phyloP scores from a whole-genome alignment of 2,888 invertebrate genomes.

The Liopterus haemorrhoidalis region DNA sequence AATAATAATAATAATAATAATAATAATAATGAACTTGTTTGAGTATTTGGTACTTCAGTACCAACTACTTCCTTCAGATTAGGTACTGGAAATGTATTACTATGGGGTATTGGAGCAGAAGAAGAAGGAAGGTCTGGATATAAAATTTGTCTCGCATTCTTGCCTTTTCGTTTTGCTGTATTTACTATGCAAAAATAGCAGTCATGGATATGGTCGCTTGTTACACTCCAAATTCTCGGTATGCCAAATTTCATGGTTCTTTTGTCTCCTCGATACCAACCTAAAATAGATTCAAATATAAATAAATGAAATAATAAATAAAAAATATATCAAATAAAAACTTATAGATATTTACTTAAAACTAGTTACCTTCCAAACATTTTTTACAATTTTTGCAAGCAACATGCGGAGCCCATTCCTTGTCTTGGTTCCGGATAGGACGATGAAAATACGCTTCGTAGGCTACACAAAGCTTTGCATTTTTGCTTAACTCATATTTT shows the following conservation, averaged over 20 bases:
- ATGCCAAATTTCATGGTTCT: conserved; percentile 32
- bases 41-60: no score
- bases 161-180: conserved; percentile 21
- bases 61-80: no score
- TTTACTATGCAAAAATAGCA: conserved; percentile 36
- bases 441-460: conserved; percentile 35
- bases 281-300: no score
- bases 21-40: no score
- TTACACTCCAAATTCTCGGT: conserved; percentile 36
- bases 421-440: conserved; percentile 30
- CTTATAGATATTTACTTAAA: no score
- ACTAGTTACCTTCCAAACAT: conserved; percentile 23
- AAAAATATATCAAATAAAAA: no score
- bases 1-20: no score
- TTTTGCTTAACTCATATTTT: conserved; percentile 27
- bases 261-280: conserved; percentile 27
- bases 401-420: conserved; percentile 31
- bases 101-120: no score
- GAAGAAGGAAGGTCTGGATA: conserved; percentile 25
- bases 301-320: no score
- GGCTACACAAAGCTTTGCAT: conserved; percentile 26
- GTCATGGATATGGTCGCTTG: conserved; percentile 35
- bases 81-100: no score
- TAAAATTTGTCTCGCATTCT: conserved; percentile 22
- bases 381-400: conserved; percentile 28